Evolutionary conservation across 64 coral and sea anemone genomes (phyloP).

Genomic region (Montipora sp.): DNA sequence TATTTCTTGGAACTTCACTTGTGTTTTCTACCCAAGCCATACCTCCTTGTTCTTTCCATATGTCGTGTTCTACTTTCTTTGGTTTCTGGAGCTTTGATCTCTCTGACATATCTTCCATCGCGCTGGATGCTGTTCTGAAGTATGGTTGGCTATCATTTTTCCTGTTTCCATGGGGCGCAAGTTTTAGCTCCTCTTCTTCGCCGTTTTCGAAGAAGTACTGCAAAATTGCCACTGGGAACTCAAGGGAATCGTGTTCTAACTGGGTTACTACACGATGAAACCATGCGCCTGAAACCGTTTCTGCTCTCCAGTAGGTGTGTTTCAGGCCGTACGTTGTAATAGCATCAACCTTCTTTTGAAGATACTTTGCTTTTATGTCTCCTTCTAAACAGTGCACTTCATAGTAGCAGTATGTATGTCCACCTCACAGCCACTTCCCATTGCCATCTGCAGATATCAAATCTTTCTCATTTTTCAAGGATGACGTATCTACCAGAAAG

Average conservation of each 20-base stretch:
- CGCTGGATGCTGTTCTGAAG: constrained; percentile 8
- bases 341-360: too few relatives aligned
- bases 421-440: too few relatives aligned
- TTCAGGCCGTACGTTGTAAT: too few relatives aligned
- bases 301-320: neutral
- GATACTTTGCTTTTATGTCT: too few relatives aligned
- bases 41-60: neutral
- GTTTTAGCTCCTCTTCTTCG: neutral
- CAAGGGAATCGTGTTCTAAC: neutral
- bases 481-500: neutral
- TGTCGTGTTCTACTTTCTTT: neutral
- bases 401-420: too few relatives aligned
- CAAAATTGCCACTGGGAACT: constrained; percentile 5
- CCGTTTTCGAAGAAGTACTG: constrained; percentile 16
- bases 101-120: constrained; percentile 1
- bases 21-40: constrained; percentile 9
- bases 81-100: neutral
- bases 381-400: too few relatives aligned
- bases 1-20: neutral
- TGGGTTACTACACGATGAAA: neutral
- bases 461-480: neutral
- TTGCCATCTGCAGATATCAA: neutral
- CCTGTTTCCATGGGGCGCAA: constrained; percentile 6
- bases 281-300: neutral
- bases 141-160: constrained; percentile 12